Evolutionary conservation across 2,888 invertebrate species (phyloP), one percentile per base, ranked within the genome.

Genomic region (Abrostola tripartita): DNA sequence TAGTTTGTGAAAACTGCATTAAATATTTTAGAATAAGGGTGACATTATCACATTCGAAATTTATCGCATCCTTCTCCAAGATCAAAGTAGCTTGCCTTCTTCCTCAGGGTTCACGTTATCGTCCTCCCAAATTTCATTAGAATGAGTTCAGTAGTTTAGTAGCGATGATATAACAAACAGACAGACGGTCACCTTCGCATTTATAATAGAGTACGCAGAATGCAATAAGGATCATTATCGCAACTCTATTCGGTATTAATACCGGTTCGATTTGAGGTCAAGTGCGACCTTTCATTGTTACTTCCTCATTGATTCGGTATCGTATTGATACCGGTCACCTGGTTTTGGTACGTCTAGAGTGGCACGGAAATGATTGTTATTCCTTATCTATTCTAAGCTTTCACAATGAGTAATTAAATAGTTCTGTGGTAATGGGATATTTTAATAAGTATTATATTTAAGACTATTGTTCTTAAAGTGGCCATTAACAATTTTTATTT

Each of bases 181-280:
- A 24, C 24, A 24, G 24, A 24, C 24, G 4, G 4, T 24, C 24
- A 24, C 24, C 4, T 24, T 24, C 24, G 24, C 24, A 24, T 24
- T 24, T 24, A 24, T 24, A 24, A 24, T 24, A 24, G 36, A 70
- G 55, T 61, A 71, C 61, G 75, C 65, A 58, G 49, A 42, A 7
- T 58, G 57, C 12, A 55, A 10, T 69, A 53, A 70, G 61, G 57
- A 66, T 44, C 57, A 68, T 76, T 63, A 69, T 65, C 59, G 67
- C 52, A 56, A 9, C 8, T 37, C 69, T 37, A 14, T 11, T 44
- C 47, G 47, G 54, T 63, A 64, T 60, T 50, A 57, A 52, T 76
- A 83, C 84, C 78, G 82, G 85, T 81, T 66, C 41, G 55, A 68
- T 83, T 84, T 83, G 79, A 85, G 88, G 88, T 85, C 89, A 87